phyloP scores from a whole-genome alignment of 2,113 vertebrate species.

The Neotoma lepida region DNA sequence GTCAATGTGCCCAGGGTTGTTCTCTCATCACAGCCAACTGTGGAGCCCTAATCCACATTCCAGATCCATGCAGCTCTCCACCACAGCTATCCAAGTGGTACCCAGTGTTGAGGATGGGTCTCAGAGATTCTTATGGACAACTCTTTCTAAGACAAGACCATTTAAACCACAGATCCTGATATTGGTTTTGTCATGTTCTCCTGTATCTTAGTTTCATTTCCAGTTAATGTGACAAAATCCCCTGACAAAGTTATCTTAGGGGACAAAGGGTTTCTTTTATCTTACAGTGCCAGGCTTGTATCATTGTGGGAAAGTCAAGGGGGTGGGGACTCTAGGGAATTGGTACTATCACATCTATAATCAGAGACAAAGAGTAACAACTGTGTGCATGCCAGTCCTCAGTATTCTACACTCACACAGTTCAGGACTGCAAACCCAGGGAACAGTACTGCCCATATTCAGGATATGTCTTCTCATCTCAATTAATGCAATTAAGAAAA shows the following conservation, averaged over 20 bases:
- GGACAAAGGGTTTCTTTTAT: neutral
- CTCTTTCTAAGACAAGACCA: neutral
- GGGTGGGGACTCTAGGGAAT: too few species aligned
- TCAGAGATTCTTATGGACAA: neutral
- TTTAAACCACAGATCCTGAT: neutral
- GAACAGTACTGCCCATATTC: neutral
- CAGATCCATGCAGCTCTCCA: fast-evolving
- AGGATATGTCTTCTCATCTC: neutral
- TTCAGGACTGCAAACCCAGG: neutral
- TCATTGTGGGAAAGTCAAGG: neutral
- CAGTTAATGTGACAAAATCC: neutral
- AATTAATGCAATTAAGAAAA: neutral
- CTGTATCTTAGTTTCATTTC: neutral
- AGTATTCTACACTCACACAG: neutral
- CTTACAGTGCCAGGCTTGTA: neutral
- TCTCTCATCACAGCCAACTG: fast-evolving
- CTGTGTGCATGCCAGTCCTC: too few species aligned
- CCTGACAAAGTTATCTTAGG: neutral
- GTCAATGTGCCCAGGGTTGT: fast-evolving
- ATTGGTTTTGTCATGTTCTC: neutral
- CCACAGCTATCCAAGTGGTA: neutral
- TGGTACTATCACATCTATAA: neutral
- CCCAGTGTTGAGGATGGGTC: neutral
- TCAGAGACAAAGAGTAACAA: neutral
- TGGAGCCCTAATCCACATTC: neutral